These are phyloP conservation scores for Sarcophaga subvicina DNA, from an alignment of 2,888 invertebrate species.

Conservation along the genomic window DNA sequence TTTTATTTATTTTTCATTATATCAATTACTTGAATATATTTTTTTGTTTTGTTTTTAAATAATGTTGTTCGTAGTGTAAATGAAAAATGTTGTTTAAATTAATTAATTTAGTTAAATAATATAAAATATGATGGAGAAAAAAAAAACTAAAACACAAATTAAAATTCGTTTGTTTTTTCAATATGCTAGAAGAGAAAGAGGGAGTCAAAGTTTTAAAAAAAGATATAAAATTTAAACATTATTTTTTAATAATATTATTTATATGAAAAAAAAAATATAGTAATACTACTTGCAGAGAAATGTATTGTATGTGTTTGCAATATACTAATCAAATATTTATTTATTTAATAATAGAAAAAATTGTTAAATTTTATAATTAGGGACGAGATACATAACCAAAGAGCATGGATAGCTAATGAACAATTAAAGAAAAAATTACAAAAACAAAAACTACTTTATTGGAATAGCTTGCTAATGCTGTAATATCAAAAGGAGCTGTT, in stretches of 20 bases:
- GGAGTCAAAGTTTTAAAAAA: not conserved
- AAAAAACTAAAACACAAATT: no score
- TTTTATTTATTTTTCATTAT: conserved; percentile 47
- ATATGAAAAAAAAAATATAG: not conserved
- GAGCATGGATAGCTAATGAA: no score
- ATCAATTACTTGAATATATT: conserved; percentile 60
- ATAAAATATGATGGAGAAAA: no score
- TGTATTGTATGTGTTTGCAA: conserved; percentile 2
- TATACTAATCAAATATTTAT: not conserved
- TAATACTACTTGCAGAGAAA: not conserved
- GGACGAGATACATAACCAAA: no score
- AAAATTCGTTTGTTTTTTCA: no score
- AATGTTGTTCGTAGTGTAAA: conserved; percentile 7
- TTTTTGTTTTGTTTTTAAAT: conserved; percentile 19
- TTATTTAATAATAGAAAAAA: not conserved
- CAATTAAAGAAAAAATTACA: no score
- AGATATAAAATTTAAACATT: not conserved
- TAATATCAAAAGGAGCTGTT: no score
- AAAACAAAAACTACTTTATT: no score
- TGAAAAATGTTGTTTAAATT: conserved; percentile 33
- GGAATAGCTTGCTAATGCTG: no score
- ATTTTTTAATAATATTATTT: not conserved
- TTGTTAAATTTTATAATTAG: not conserved
- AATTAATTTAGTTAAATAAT: conserved; percentile 7
- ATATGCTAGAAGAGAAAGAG: no score